phyloP scores from a whole-genome alignment of 2,113 vertebrate species.

The Pseudorectes ferrugineus region DNA sequence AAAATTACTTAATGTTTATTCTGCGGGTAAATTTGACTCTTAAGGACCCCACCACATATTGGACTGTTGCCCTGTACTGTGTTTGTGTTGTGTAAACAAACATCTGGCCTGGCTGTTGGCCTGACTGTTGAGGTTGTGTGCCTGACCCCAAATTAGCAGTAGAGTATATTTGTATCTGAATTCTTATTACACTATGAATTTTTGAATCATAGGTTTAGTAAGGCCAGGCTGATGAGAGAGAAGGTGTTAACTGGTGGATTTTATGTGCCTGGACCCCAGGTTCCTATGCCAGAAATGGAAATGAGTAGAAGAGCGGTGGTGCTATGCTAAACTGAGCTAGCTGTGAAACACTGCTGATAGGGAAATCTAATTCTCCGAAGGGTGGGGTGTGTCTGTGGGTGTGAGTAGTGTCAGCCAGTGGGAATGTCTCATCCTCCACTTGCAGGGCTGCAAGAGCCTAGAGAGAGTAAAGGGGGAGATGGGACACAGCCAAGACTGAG shows the following conservation, averaged over 20 bases:
- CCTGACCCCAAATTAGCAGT: background rate
- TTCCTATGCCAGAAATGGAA: background rate
- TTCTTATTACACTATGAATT: background rate
- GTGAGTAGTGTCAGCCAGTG: background rate
- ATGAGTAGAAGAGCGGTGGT: background rate
- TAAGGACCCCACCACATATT: background rate
- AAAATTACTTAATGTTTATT: too few relatives aligned
- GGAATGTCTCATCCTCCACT: background rate
- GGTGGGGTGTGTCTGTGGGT: rapidly evolving
- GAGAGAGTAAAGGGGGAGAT: background rate
- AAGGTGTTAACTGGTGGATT: background rate
- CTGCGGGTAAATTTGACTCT: background rate
- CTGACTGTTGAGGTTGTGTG: background rate
- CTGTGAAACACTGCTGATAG: background rate
- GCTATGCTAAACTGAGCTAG: background rate
- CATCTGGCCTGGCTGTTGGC: background rate
- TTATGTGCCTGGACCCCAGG: background rate
- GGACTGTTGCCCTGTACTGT: background rate
- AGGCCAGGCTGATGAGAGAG: background rate
- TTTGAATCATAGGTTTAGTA: background rate
- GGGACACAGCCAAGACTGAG: background rate
- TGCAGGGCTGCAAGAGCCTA: background rate
- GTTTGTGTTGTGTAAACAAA: background rate
- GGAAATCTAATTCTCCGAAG: background rate
- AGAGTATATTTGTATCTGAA: background rate